Conservation (phyloP, 2,113 vertebrate species). For the Entelurus aequoreus region DNA sequence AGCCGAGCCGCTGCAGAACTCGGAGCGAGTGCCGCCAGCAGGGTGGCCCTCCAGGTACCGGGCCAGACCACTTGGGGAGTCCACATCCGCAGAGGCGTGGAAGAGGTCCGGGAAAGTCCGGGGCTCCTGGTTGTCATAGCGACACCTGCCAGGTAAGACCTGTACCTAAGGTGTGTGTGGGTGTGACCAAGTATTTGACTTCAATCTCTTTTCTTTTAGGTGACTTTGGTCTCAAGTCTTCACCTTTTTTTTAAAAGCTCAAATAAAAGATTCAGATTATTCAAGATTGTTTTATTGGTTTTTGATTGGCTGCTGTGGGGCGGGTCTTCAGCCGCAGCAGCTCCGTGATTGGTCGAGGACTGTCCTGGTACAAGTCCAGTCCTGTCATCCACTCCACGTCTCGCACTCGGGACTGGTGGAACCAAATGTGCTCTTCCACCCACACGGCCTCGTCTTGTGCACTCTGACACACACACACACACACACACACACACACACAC, state of each 20-base stretch:
- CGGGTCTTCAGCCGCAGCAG: slow-evolving; percentile 69
- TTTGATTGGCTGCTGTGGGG: slow-evolving; percentile 63
- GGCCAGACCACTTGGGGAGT: neutral
- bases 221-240: too few relatives aligned
- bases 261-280: neutral
- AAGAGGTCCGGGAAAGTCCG: too few relatives aligned
- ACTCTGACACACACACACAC: slow-evolving; percentile 38
- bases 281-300: slow-evolving; percentile 13
- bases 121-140: too few relatives aligned
- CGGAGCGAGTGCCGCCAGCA: neutral
- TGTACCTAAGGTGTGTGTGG: too few relatives aligned
- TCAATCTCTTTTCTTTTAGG: too few relatives aligned
- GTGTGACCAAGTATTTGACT: too few relatives aligned
- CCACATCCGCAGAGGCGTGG: too few relatives aligned
- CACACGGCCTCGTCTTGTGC: slow-evolving; percentile 43
- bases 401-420: slow-evolving; percentile 69
- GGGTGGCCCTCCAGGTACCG: neutral
- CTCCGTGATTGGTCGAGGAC: slow-evolving; percentile 61
- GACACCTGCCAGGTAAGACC: too few relatives aligned
- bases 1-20: neutral
- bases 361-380: slow-evolving; percentile 69
- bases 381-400: slow-evolving; percentile 75
- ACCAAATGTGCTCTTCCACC: slow-evolving; percentile 74
- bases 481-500: neutral
- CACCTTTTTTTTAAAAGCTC: neutral